Percentiles rank a stretch among this genome's conserved stretches.
phyloP scores from a whole-genome alignment of 2,113 vertebrate genomes.

The Phoxinus phoxinus region DNA sequence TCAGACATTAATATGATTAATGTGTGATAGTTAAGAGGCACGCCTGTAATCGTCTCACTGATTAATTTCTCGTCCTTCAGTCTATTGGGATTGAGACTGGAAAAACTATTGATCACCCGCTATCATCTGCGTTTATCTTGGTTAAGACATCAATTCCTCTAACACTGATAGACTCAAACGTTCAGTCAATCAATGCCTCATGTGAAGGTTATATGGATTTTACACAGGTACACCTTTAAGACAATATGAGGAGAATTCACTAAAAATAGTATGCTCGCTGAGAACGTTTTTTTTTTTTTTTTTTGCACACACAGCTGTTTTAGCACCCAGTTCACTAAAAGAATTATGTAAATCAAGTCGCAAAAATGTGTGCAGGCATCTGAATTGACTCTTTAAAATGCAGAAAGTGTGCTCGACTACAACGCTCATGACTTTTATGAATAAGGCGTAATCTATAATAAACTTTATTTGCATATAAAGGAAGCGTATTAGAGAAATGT shows the following conservation, averaged over 20 bases:
- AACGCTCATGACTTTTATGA: not conserved
- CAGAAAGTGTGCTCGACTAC: not conserved
- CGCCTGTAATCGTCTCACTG: slow-evolving; percentile 32
- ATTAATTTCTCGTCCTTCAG: slow-evolving; percentile 43
- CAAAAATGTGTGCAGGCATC: not conserved
- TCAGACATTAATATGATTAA: slow-evolving; percentile 50
- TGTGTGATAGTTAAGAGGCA: slow-evolving; percentile 28
- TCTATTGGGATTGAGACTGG: slow-evolving; percentile 30
- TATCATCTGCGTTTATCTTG: slow-evolving; percentile 35
- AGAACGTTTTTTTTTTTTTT: not conserved
- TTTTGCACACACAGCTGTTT: not conserved
- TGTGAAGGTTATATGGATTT: slow-evolving; percentile 41
- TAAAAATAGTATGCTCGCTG: not conserved
- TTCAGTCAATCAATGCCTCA: slow-evolving; percentile 41
- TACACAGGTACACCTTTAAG: not conserved
- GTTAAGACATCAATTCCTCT: slow-evolving; percentile 44
- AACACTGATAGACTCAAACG: slow-evolving; percentile 10
- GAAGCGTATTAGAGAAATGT: not conserved
- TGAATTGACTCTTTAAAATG: not conserved
- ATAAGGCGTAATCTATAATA: not conserved
- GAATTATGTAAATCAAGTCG: not conserved
- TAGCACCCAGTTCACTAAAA: not conserved
- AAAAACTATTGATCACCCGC: slow-evolving; percentile 24
- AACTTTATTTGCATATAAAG: slow-evolving; percentile 3
- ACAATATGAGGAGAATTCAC: not conserved